Conservation (phyloP, 2,113 vertebrate species). For the Gasterosteus nipponicus region DNA sequence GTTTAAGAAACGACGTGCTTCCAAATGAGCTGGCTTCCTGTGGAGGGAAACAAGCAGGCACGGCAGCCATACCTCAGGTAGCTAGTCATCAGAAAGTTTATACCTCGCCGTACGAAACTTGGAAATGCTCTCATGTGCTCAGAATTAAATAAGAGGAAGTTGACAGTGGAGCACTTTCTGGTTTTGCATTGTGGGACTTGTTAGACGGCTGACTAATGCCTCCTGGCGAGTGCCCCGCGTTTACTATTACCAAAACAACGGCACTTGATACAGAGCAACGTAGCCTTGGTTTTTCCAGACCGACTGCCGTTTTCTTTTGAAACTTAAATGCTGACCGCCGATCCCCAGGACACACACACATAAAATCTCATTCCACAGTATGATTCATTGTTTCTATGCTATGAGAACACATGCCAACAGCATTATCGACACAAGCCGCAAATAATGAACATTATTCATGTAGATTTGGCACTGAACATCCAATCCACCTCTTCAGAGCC, state of each 20-base stretch:
- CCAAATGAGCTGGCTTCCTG: conserved; percentile 48
- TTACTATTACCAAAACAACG: conserved; percentile 79
- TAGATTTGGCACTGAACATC: conserved; percentile 10
- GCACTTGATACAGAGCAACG: conserved; percentile 72
- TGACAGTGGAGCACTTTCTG: conserved; percentile 69
- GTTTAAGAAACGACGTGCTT: conserved; percentile 21
- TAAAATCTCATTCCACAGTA: conserved; percentile 12
- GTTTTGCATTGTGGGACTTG: conserved; percentile 77
- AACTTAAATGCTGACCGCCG: conserved; percentile 68
- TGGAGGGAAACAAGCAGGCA: conserved; percentile 56
- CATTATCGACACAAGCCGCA: conserved; percentile 2
- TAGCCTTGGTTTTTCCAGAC: conserved; percentile 73
- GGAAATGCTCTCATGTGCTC: conserved; percentile 58
- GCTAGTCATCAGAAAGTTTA: conserved; percentile 46
- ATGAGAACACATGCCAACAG: neutral
- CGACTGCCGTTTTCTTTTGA: conserved; percentile 72
- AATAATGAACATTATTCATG: conserved; percentile 21
- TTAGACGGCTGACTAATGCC: conserved; percentile 77
- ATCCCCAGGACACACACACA: conserved; percentile 61
- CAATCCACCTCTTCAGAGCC: conserved; percentile 10
- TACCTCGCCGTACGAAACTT: conserved; percentile 48
- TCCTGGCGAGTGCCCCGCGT: conserved; percentile 77
- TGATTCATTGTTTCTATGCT: conserved; percentile 27
- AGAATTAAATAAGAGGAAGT: conserved; percentile 76
- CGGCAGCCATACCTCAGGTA: conserved; percentile 57